phyloP scores from a whole-genome alignment of 2,888 invertebrate genomes.

The Coenonympha arcania region DNA sequence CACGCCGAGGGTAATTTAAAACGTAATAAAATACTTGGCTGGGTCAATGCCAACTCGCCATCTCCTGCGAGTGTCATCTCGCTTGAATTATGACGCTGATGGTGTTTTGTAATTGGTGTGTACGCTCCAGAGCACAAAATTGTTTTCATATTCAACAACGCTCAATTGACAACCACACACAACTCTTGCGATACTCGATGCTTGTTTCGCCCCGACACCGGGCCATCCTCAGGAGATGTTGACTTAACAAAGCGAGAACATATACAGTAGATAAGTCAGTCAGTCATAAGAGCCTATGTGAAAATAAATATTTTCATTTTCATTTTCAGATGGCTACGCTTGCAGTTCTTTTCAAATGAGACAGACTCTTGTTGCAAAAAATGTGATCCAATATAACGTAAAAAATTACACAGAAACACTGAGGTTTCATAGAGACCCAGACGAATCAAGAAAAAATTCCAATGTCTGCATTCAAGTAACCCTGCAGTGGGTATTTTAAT shows the following conservation, averaged over 20 bases:
- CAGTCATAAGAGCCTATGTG: too few species aligned
- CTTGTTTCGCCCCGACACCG: too few species aligned
- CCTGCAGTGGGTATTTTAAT: neutral
- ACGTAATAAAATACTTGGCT: conserved; percentile 4
- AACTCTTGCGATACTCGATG: too few species aligned
- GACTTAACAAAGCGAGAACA: too few species aligned
- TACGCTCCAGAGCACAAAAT: neutral
- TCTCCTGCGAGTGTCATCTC: conserved; percentile 13
- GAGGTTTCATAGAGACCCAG: neutral
- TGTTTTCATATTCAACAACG: neutral
- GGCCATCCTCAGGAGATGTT: too few species aligned
- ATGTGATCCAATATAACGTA: too few species aligned
- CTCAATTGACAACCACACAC: too few species aligned
- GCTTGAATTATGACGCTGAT: conserved; percentile 15
- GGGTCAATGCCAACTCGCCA: conserved; percentile 20
- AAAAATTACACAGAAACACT: neutral
- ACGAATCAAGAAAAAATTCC: neutral
- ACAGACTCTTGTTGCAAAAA: too few species aligned
- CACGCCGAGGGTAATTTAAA: neutral
- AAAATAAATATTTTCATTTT: too few species aligned
- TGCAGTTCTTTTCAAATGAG: too few species aligned
- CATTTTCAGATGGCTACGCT: too few species aligned
- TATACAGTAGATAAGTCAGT: too few species aligned
- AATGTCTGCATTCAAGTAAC: neutral
- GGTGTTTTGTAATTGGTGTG: neutral